Evolutionary conservation across 2,888 invertebrate genomes (phyloP), one percentile per base, ranked within the genome.

Genomic region (Endotricha flammealis): DNA sequence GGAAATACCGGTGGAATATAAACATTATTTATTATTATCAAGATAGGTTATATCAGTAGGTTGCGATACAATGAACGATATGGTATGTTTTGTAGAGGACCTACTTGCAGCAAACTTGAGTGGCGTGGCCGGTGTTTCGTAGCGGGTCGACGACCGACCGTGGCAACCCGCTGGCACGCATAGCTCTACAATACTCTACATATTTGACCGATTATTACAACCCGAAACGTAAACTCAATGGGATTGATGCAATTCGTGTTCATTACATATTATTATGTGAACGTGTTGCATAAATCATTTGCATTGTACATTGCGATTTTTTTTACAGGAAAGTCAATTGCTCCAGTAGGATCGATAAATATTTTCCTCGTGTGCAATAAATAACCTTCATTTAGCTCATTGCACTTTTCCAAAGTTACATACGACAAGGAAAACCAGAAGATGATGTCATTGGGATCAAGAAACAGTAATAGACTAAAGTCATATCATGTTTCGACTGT

Each of bases 141-240:
- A 48, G 49, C 47, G 56, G 66, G 78, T 68, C 82, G 73, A 59
- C 53, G 81, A 74, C 82, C 81, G 79, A 51, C 72, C 76, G 57
- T 66, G 75, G 68, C 73, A 62, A 50, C 53, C 50, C 52, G 50
- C 46, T 44, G 30, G 58, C 64, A 65, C 63, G 55, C 59, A 59
- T 42, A 53, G 58, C 65, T 54, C 62, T 58, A 65, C 59, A 59
- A 41, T 52, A 57, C 65, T 54, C 62, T 58, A 65, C 64, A 64
- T 68, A 66, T 64, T 64, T 64, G 70, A 67, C 69, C 65, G 68
- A 69, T 73, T 71, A 71, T 60, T 73, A 67, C 67, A 69, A 62
- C 64, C 65, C 46, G 46, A 37, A n/a, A 44, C 32, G 38, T 44
- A 34, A 42, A 44, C 57, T 75, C 71, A 75, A 71, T 73, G 73